phyloP scores from a whole-genome alignment of 92 coral and sea anemone species.

The Parazoanthus swiftii region DNA sequence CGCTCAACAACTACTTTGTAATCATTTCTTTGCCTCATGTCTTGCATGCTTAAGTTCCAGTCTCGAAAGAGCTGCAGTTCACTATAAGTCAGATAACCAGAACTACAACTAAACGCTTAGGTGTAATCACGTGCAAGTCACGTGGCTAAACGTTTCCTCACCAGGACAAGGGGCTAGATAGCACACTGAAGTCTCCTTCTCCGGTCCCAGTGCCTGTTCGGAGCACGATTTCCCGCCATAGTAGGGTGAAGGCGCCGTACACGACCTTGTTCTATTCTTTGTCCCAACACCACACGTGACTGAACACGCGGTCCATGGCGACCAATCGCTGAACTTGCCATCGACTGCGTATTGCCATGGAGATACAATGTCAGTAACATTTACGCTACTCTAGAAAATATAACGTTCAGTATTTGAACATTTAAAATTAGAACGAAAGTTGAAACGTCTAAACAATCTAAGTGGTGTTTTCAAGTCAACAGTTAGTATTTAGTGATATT shows the following conservation, averaged over 20 bases:
- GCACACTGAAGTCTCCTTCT: constrained; percentile 71
- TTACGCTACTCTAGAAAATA: background rate
- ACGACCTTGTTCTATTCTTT: constrained; percentile 87
- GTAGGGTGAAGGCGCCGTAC: constrained; percentile 79
- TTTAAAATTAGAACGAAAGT: too few species aligned
- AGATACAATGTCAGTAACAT: background rate
- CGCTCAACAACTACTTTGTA: too few species aligned
- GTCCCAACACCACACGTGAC: constrained; percentile 92
- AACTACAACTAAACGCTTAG: background rate
- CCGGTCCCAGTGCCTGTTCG: constrained; percentile 88
- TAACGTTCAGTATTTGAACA: background rate
- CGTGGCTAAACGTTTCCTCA: constrained; percentile 16
- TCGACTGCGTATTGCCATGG: constrained; percentile 55
- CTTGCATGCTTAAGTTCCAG: too few species aligned
- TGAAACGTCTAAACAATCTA: too few species aligned
- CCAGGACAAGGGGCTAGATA: constrained; percentile 95
- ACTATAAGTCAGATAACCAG: background rate
- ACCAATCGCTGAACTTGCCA: constrained; percentile 90
- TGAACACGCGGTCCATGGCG: constrained; percentile 92
- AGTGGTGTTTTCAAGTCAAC: background rate
- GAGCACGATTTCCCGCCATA: constrained; percentile 94
- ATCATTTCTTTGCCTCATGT: too few species aligned
- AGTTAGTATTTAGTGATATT: background rate
- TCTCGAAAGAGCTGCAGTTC: too few species aligned
- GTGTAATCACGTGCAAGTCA: background rate